Base-by-base conservation (phyloP, 2,113 vertebrate species). In the Hippocampus zosterae region DNA sequence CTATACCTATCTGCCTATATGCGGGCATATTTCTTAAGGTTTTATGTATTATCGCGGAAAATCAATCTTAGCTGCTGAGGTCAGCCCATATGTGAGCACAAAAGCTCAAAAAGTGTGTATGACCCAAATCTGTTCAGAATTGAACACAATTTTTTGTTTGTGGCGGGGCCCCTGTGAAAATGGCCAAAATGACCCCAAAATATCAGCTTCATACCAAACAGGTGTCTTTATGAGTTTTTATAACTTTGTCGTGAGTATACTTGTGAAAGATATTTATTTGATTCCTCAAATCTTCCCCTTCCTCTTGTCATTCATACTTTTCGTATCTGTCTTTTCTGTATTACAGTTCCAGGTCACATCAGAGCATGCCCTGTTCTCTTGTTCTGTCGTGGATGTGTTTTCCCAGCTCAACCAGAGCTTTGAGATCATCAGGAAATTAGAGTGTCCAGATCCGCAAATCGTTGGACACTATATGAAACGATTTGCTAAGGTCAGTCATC, bases 361-460 rank as follows among this genome's bases (percentile, higher is more conserved):
- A 0, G 97, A 99, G 80, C 97, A 99, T 0, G 96, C 97, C 0
- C 93, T 99, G 13, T 99, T 99, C 91, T 98, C 97, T 74, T 99
- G 97, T 85, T 99, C 97, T 0, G 97, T 99, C 84, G 97, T 99
- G 86, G 97, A 99, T 0, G 97, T 99, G 71, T 99, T 99, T 87
- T 98, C 97, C 41, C 97, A 99, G 85, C 96, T 99, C 83, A 99
- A 99, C 88, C 97, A 99, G 92, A 99, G 97, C 89, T 99, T 99
- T 0, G 97, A 99, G 87, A 99, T 99, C 87, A 96, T 99, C 89
- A 95, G 98, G 85, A 99, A 99, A 78, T 86, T 99, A 0, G 97
- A 99, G 88, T 99, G 97, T 70, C 97, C 97, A 0, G 97, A 99
- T 75, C 97, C 97, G 0, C 95, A 96, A 89, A 98, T 99, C 0